Percentiles rank a stretch among this genome's conserved stretches.
Evolutionary conservation across 2,888 invertebrate genomes (phyloP).

Genomic region (Geophilus truncorum): DNA sequence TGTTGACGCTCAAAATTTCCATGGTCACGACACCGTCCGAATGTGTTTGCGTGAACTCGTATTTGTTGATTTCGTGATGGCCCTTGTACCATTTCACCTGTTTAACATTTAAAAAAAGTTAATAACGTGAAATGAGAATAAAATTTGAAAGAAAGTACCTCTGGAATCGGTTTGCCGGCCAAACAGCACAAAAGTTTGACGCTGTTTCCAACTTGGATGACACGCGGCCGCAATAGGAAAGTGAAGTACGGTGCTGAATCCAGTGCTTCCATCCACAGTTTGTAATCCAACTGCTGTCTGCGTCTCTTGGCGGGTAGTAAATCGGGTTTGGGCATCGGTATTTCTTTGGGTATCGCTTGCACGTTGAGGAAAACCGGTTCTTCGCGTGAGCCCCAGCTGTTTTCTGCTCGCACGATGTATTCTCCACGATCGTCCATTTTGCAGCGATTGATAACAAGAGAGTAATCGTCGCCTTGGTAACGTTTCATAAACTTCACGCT

Average conservation of each 20-base stretch:
- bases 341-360: slow-evolving; percentile 72
- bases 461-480: slow-evolving; percentile 92
- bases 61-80: slow-evolving; percentile 79
- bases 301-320: slow-evolving; percentile 62
- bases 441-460: slow-evolving; percentile 93
- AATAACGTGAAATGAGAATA: background rate
- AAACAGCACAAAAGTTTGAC: slow-evolving; percentile 97
- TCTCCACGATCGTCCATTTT: slow-evolving; percentile 94
- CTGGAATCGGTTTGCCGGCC: slow-evolving; percentile 89
- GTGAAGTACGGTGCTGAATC: slow-evolving; percentile 94
- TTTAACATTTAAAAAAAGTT: background rate
- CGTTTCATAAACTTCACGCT: slow-evolving; percentile 99
- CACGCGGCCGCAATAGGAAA: slow-evolving; percentile 95
- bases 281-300: slow-evolving; percentile 73
- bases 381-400: slow-evolving; percentile 91
- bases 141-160: slow-evolving; percentile 55
- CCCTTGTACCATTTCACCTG: slow-evolving; percentile 71
- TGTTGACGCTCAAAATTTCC: slow-evolving; percentile 91
- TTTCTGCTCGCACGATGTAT: slow-evolving; percentile 93
- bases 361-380: slow-evolving; percentile 96
- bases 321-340: slow-evolving; percentile 64
- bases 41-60: slow-evolving; percentile 83
- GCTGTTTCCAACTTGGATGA: slow-evolving; percentile 87
- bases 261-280: slow-evolving; percentile 84
- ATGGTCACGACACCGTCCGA: slow-evolving; percentile 94